phyloP scores from a whole-genome alignment of 2,888 invertebrate species.

The Sminthurides aquaticus region DNA sequence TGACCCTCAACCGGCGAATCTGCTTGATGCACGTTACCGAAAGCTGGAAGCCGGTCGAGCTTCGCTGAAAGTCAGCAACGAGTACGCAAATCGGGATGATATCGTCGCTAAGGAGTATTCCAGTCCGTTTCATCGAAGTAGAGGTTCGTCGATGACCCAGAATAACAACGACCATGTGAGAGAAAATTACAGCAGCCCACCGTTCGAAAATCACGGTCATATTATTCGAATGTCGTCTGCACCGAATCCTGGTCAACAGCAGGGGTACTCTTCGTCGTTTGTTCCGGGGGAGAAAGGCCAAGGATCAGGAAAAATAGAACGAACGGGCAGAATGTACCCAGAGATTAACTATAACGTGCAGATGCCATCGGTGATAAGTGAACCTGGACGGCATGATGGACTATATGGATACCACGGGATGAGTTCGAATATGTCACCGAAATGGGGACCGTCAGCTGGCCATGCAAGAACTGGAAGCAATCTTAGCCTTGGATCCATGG shows the following conservation, averaged over 20 bases:
- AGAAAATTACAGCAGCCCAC: conserved; percentile 15
- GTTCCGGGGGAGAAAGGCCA: neutral
- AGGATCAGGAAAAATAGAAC: neutral
- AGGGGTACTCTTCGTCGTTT: conserved; percentile 7
- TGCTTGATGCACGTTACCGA: conserved; percentile 13
- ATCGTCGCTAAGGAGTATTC: conserved; percentile 3
- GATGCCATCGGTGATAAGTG: conserved; percentile 16
- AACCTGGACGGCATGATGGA: neutral
- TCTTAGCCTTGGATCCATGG: conserved; percentile 46
- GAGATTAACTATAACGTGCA: conserved; percentile 13
- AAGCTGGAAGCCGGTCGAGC: conserved; percentile 14
- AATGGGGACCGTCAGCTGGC: neutral
- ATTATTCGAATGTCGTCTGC: conserved; percentile 9
- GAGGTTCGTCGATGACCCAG: neutral
- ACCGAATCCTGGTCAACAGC: neutral
- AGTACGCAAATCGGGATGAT: neutral
- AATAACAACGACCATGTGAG: conserved; percentile 6
- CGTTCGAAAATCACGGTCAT: conserved; percentile 12
- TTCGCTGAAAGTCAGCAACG: neutral
- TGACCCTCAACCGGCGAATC: neutral
- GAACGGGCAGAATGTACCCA: conserved; percentile 5
- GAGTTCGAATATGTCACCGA: neutral
- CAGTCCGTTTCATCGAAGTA: conserved; percentile 14
- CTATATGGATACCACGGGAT: neutral
- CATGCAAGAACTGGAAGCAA: conserved; percentile 74